phyloP scores from a whole-genome alignment of 2,888 invertebrate genomes.

The Drosophila meridionalis region DNA sequence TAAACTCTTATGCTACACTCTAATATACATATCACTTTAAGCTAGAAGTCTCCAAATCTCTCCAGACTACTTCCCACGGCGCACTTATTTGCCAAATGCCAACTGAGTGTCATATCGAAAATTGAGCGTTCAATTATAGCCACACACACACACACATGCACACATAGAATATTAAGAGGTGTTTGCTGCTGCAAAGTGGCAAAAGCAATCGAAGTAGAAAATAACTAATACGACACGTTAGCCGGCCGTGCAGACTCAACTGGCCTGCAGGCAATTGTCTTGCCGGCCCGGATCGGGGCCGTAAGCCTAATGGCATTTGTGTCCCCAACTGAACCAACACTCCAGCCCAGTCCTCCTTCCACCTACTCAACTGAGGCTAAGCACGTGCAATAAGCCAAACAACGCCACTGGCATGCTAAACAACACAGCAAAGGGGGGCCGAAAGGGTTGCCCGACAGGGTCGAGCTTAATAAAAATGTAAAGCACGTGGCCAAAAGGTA shows the following conservation, averaged over 20 bases:
- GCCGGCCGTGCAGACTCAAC: constrained; percentile 64
- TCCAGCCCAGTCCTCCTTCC: not conserved
- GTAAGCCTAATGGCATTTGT: constrained; percentile 77
- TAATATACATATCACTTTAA: not conserved
- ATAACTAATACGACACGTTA: constrained; percentile 80
- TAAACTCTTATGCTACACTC: not conserved
- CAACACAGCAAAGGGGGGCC: constrained; percentile 44
- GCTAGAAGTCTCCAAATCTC: not conserved
- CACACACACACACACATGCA: constrained; percentile 18
- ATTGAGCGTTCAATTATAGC: constrained; percentile 78
- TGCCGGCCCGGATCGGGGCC: constrained; percentile 38
- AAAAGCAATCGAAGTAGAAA: constrained; percentile 82
- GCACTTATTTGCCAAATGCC: constrained; percentile 27
- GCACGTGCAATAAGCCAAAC: constrained; percentile 80
- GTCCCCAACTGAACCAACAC: constrained; percentile 33
- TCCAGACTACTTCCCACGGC: constrained; percentile 4
- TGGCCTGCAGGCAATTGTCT: constrained; percentile 71
- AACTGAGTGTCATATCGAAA: constrained; percentile 68
- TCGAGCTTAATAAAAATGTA: constrained; percentile 82
- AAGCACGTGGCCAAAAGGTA: constrained; percentile 76
- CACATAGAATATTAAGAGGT: constrained; percentile 8
- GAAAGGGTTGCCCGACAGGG: constrained; percentile 68
- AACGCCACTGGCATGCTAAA: constrained; percentile 81
- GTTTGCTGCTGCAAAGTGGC: constrained; percentile 65
- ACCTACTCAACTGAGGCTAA: constrained; percentile 55